phyloP scores from a whole-genome alignment of 2,113 vertebrate species.

The Chlamydotis undulata region DNA sequence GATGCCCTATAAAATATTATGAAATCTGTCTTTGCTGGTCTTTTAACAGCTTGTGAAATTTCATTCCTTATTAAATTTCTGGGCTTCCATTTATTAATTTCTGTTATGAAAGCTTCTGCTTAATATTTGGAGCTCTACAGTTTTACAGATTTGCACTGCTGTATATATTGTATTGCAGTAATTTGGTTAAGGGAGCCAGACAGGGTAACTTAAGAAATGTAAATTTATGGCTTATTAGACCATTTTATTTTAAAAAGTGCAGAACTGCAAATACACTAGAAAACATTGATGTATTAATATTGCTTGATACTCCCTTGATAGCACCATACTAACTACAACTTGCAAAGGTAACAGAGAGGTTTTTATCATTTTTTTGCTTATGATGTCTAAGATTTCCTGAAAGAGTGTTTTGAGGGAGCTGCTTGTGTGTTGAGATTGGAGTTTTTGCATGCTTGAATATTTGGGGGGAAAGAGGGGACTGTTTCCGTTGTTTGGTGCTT shows the following conservation, averaged over 20 bases:
- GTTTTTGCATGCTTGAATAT: background rate
- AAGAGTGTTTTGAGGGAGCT: background rate
- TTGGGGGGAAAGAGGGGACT: background rate
- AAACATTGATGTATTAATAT: background rate
- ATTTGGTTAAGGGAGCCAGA: background rate
- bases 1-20: background rate
- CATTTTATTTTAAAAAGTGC: conserved; percentile 29
- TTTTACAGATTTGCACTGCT: background rate
- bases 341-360: background rate
- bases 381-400: background rate
- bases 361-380: background rate
- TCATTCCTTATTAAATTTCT: conserved; percentile 26
- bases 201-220: conserved; percentile 1
- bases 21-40: background rate
- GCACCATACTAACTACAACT: background rate
- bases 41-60: background rate
- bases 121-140: background rate
- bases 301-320: background rate
- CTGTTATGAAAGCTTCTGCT: conserved; percentile 7
- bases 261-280: background rate
- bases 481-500: background rate
- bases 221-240: conserved; percentile 14
- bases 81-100: conserved; percentile 15
- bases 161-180: background rate
- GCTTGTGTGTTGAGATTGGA: background rate